phyloP scores from a whole-genome alignment of 2,888 invertebrate species.

The Nomada lathburiana region DNA sequence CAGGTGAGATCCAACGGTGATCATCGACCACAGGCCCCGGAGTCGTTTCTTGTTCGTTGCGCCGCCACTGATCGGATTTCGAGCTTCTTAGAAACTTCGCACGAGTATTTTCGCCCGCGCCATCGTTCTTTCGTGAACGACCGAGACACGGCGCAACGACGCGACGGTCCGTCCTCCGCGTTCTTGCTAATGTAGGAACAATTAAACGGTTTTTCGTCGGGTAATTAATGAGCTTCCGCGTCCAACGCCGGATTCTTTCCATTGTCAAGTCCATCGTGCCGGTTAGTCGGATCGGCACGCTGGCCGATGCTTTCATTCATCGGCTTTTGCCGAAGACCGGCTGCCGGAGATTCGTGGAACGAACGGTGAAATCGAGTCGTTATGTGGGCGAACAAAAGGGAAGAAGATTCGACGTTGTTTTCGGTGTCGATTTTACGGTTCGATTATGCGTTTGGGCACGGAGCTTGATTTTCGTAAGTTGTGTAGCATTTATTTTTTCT shows the following conservation, averaged over 20 bases:
- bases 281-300: conserved; percentile 27
- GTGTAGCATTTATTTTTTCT: too few relatives aligned
- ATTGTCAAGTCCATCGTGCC: conserved; percentile 34
- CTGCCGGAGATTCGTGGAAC: background rate
- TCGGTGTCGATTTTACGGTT: background rate
- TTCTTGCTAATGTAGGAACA: conserved; percentile 21
- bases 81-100: conserved; percentile 71
- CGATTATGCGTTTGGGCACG: background rate
- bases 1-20: conserved; percentile 55
- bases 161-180: background rate
- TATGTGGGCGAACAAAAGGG: background rate
- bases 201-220: conserved; percentile 39
- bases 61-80: conserved; percentile 62
- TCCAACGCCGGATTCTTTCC: conserved; percentile 36
- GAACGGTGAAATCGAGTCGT: background rate
- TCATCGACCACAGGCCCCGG: conserved; percentile 56
- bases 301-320: conserved; percentile 25
- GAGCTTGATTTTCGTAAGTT: background rate
- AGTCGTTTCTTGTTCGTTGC: conserved; percentile 53
- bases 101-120: conserved; percentile 63
- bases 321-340: conserved; percentile 25
- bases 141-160: background rate
- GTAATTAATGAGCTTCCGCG: conserved; percentile 43
- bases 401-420: background rate
- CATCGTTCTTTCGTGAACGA: background rate